Evolutionary conservation across 2,113 vertebrate species (phyloP), one percentile per base, ranked within the genome.

Genomic region (Aldabrachelys gigantea): DNA sequence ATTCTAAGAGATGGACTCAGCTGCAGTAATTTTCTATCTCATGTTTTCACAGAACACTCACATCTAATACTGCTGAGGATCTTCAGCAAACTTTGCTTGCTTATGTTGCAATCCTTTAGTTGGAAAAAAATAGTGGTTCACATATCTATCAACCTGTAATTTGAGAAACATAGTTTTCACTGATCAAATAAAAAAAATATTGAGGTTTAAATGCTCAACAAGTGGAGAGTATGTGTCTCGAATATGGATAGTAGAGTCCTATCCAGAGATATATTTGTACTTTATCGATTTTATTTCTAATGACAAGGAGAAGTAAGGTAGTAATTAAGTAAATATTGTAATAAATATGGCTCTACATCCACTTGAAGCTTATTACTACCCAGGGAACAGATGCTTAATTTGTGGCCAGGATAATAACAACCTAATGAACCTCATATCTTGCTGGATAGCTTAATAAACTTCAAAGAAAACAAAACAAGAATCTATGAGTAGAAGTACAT

Each of bases 391-490:
- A 98, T 99, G 99, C 98, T 99, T 98, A 98, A 98, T 98, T 98
- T 98, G 98, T 97, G 97, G 96, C 97, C 98, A 80, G 97, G 98
- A 98, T 99, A 99, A 99, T 99, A 99, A 98, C 98, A 98, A 97
- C 98, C 98, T 99, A 99, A 99, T 99, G 98, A 99, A 99, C 97
- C 97, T 98, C 98, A 97, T 98, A 97, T 98, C 98, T 98, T 98
- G 98, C 97, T 97, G 97, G 98, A 98, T 98, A 98, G 98, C 98
- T 98, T 98, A 98, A 98, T 98, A 97, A 98, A 98, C 99, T 99
- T 99, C 99, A 99, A 99, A 99, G 99, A 98, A 98, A 98, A 98
- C 98, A 98, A 98, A 98, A 98, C 96, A 97, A 98, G 98, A 98
- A 98, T 97, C 96, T 98, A 96, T 98, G 98, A 98, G 99, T 98